phyloP scores from a whole-genome alignment of 53 echinoderm and acorn worm genomes.

The Crossaster papposus region DNA sequence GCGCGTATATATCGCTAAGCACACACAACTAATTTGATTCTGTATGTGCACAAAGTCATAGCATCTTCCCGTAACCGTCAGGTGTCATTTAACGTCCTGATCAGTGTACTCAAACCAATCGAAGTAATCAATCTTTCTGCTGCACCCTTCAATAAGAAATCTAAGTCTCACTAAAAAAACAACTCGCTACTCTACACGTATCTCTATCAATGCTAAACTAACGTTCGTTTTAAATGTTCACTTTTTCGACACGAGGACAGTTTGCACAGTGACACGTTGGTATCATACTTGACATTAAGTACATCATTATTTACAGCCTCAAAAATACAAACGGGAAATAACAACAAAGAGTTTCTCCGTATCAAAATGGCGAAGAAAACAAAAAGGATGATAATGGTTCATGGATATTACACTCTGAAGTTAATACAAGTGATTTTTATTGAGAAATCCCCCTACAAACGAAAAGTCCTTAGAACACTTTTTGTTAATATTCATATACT shows the following conservation, averaged over 20 bases:
- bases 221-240: neutral
- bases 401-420: neutral
- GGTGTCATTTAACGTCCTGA: no score
- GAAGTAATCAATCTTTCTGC: neutral
- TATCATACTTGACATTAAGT: conserved; percentile 26
- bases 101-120: no score
- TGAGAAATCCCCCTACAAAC: neutral
- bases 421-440: neutral
- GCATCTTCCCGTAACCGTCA: no score
- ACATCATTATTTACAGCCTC: conserved; percentile 41
- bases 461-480: neutral
- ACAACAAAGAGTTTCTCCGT: neutral
- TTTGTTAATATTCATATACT: neutral
- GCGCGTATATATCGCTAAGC: no score
- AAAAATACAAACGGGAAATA: neutral
- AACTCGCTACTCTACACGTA: neutral
- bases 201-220: neutral
- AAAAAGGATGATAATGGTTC: neutral
- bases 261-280: conserved; percentile 41
- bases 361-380: neutral
- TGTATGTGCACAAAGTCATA: no score
- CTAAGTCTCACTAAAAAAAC: neutral
- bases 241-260: neutral
- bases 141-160: neutral
- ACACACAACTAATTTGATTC: no score